Conservation (phyloP, 2,113 vertebrate species). For the Salminus brasiliensis region DNA sequence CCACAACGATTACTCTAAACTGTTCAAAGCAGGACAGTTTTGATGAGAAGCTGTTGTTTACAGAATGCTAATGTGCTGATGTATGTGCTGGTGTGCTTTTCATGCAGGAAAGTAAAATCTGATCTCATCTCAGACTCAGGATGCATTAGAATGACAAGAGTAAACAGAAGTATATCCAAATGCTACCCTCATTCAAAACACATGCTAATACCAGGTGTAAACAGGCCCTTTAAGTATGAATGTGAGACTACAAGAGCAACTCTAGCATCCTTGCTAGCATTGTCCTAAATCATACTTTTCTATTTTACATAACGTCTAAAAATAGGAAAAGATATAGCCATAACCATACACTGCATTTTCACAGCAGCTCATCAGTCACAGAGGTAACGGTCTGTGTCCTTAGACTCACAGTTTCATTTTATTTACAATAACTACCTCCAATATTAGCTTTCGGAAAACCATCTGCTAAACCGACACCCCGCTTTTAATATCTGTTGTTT, state of each 20-base stretch:
- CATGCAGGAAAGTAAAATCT: too few species aligned
- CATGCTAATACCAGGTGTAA: too few species aligned
- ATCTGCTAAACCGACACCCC: background rate
- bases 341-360: background rate
- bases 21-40: too few species aligned
- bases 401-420: background rate
- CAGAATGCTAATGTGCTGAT: too few species aligned
- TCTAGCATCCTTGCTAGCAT: background rate
- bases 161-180: too few species aligned
- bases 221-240: background rate
- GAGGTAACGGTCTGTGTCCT: background rate
- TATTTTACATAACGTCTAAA: constrained; percentile 3
- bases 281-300: background rate
- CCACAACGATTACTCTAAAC: too few species aligned
- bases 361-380: background rate
- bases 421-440: background rate
- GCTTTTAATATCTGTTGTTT: background rate
- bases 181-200: too few species aligned
- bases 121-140: too few species aligned
- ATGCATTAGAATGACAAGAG: too few species aligned
- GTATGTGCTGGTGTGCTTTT: too few species aligned
- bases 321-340: background rate
- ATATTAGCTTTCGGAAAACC: background rate
- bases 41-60: too few species aligned
- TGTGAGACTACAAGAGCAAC: background rate